Base-by-base conservation (phyloP, 2,888 invertebrate genomes). In the Zele albiditarsus region DNA sequence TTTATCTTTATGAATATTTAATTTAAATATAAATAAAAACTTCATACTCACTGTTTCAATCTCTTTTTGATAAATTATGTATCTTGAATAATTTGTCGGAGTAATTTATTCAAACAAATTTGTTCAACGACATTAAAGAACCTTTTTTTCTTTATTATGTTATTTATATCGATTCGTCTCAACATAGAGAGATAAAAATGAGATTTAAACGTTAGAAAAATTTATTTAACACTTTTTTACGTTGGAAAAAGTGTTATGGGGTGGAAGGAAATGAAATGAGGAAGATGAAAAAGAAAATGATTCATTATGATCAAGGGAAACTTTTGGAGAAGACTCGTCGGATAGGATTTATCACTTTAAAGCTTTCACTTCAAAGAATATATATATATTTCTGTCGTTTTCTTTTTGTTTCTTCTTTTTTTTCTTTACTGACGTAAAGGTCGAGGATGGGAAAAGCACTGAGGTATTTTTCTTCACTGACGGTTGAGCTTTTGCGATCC, bases 331-430 rank as follows among this genome's bases (percentile, higher is more conserved):
- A 23, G 23, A 10, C 20, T 5, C 20, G 53, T 53, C 28, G 28
- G 31, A 60, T 28, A 8, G 25, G 16, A 60, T 27, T 60, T 60
- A 28, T 60, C 60, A 60, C 27, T 60, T 14, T 28, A 25, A 63
- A 63, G 31, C 33, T 63, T 63, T 63, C 31, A 63, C 63, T 33
- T 63, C 63, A 63, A 63, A 33, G 63, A 38, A 31, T 33, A 63
- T 53, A 53, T 53, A 28, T 31, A 63, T 53, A 23, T 23, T 53
- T n/a, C 3, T n/a, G n/a, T n/a, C 16, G 46, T 46, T 46, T 46
- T 25, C 23, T 58, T 58, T 58, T 20, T 16, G 10, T 53, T n/a
- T 25, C 5, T 5, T 16, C n/a, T 65, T 38, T 65, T 46, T 46
- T 28, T 66, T 66, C 16, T 27, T 28, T 68, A 3, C 28, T 53